Evolutionary conservation across 2,113 vertebrate genomes (phyloP), one percentile per base, ranked within the genome.

Genomic region (Tupaia tana): DNA sequence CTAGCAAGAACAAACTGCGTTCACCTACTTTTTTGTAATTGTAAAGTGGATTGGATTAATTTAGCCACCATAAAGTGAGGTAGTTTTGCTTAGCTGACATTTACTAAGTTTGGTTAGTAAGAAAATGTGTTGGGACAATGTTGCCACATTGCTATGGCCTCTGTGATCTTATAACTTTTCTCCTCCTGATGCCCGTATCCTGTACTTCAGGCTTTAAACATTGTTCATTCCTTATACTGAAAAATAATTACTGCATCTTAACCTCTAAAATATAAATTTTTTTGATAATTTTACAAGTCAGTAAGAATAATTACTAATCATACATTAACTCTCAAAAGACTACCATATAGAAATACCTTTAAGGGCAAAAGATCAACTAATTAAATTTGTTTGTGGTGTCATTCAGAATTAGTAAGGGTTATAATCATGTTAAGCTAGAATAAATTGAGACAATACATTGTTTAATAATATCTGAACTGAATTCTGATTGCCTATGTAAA

Each of bases 401-500:
- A 54, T 85, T 97, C 86, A 58, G 91, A 88, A 96, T 66, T 70
- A 92, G 24, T 80, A 59, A 64, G 54, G 16, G 58, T 9, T 94
- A 43, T 96, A 95, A 93, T 61, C 0, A 16, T 67, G 59, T 90
- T 54, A n/a, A 56, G 3, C 77, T 93, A 92, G 97, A 97, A 18
- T 0, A 78, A 89, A 27, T 52, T 7, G 20, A 91, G 19, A 89
- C 16, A 64, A 29, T 81, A 19, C 56, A 75, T 73, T 91, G 77
- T 61, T 64, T 86, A 59, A 91, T 91, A 85, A 80, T 20, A 43
- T 25, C 24, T 86, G 25, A 69, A 61, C 5, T 22, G 19, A 95
- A 98, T 97, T 97, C 70, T 22, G 9, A 70, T 86, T 93, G 56
- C 64, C 24, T 71, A 4, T 43, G 71, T 74, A 95, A 94, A 90